These are phyloP conservation scores for Chrysolina oricalcia DNA, from an alignment of 2,888 invertebrate genomes.

Conservation along the genomic window DNA sequence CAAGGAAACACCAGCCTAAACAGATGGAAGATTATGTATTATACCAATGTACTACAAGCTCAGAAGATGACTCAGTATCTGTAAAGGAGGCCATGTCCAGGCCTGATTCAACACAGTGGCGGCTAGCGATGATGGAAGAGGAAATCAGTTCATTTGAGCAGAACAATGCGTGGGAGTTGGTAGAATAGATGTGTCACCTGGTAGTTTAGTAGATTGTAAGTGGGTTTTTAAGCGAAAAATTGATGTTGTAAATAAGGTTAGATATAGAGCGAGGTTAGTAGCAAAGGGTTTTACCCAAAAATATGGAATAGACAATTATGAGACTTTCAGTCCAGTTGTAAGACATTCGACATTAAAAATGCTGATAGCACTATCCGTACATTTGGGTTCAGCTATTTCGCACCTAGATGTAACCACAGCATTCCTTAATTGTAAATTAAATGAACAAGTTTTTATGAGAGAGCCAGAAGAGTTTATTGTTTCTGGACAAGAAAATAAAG, in stretches of 20 bases:
- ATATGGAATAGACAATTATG: slow-evolving; percentile 15
- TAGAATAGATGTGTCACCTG: slow-evolving; percentile 14
- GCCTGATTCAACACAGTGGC: slow-evolving; percentile 17
- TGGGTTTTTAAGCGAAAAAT: too few species aligned
- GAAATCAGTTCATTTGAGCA: slow-evolving; percentile 12
- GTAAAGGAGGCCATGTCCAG: slow-evolving; percentile 19
- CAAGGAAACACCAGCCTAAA: too few species aligned
- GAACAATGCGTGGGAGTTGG: slow-evolving; percentile 8
- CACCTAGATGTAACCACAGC: too few species aligned
- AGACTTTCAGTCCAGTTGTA: too few species aligned
- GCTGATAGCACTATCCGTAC: slow-evolving; percentile 17
- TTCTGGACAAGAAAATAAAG: too few species aligned
- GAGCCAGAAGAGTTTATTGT: too few species aligned
- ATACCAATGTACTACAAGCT: background rate
- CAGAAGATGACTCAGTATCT: slow-evolving; percentile 23
- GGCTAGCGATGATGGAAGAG: slow-evolving; percentile 10
- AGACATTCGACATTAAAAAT: slow-evolving; percentile 19
- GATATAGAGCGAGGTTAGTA: slow-evolving; percentile 16
- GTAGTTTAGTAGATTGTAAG: slow-evolving; percentile 23
- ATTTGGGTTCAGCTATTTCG: slow-evolving; percentile 9
- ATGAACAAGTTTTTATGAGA: too few species aligned
- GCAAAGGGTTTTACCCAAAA: too few species aligned
- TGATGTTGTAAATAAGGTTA: slow-evolving; percentile 16
- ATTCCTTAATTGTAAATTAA: too few species aligned
- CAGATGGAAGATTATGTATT: too few species aligned